Evolutionary conservation across 64 coral and sea anemone species (phyloP), one percentile per base, ranked within the genome.

Genomic region (Montipora cactus): DNA sequence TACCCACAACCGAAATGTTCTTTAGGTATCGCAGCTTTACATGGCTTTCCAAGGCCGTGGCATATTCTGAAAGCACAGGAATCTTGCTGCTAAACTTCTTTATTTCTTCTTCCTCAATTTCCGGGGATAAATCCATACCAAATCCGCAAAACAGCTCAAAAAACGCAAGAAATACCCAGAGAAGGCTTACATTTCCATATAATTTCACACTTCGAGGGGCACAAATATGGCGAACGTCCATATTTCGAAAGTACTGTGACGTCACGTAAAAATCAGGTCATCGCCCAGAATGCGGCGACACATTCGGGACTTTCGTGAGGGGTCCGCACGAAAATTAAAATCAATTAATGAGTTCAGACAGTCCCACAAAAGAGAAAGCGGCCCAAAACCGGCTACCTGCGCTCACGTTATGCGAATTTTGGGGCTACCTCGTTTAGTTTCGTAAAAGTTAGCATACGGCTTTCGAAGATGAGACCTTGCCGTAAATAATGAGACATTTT

Each of bases 171-270:
- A 92, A 79, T 68, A 62, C 73, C 49, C 81, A 92, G 67, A 62
- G 23, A 73, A 61, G 49, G 67, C 90, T 37, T 76, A 83, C 69
- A 19, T 7, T 76, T 44, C 14, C 18, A 37, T 73, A 83, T 55
- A 82, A 77, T 84, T 92, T 92, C 70, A 91, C 80, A 76, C 90
- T 92, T 19, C 20, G 78, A 82, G 78, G 79, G 89, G 89, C 79
- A 82, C 67, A 91, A 82, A 80, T 67, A 82, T 81, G 89, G 89
- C 79, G 25, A 66, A 91, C 78, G 28, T 82, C 89, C 78, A 91
- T 91, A 91, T 81, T 82, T 91, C 77, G 89, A 79, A 66, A 66
- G n/a, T 16, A 21, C 53, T 66, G 22, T 89, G 88, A 79, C 53
- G 15, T 89, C 74, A 89, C 75, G 55, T 89, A 75, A 79, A 89